Conservation (phyloP, 2,113 vertebrate species). For the Coptodon rendalli region DNA sequence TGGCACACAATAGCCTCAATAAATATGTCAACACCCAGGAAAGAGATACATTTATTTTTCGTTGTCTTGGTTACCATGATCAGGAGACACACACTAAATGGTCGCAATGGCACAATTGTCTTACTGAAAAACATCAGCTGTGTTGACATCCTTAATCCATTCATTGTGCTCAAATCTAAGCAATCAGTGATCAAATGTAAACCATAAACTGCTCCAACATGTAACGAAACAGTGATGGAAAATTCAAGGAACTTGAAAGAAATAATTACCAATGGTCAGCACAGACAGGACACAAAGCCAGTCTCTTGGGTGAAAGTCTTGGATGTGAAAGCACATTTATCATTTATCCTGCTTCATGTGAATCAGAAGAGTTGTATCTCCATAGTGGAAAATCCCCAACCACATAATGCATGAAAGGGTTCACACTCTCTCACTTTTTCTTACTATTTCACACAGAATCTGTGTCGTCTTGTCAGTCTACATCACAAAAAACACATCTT, state of each 20-base stretch:
- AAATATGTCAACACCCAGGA: neutral
- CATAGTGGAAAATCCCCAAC: neutral
- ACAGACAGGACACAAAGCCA: neutral
- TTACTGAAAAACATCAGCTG: neutral
- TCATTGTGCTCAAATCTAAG: neutral
- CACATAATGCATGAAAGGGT: neutral
- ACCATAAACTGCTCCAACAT: neutral
- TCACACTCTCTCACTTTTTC: neutral
- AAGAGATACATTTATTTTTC: neutral
- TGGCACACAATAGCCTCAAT: neutral
- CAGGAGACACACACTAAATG: neutral
- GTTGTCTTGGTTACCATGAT: neutral
- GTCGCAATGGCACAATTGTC: neutral
- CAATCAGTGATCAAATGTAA: neutral
- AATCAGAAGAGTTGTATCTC: neutral
- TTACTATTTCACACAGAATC: neutral
- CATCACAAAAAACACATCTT: neutral
- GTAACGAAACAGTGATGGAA: neutral
- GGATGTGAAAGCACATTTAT: neutral
- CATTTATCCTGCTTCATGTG: neutral
- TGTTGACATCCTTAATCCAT: neutral
- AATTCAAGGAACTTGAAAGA: neutral
- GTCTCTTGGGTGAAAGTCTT: neutral
- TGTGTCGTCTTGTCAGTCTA: neutral
- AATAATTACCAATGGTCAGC: neutral